Conservation (phyloP, 2,888 invertebrate species). For the Thyatira batis region DNA sequence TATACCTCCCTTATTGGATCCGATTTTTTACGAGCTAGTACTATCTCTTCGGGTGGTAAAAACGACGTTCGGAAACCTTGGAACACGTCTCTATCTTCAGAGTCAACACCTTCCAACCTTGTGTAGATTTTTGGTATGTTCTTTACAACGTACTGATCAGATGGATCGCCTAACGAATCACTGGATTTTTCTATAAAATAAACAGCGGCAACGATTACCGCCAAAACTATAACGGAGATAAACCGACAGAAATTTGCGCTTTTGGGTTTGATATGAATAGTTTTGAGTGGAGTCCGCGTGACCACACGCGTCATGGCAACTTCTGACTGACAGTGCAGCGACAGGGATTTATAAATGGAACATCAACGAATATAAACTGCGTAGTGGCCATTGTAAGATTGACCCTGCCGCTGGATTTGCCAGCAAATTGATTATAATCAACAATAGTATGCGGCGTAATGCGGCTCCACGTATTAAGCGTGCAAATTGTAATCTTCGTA, state of each 20-base stretch:
- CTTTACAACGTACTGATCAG: conserved; percentile 61
- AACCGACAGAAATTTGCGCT: conserved; percentile 58
- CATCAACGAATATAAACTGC: conserved; percentile 42
- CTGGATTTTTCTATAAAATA: conserved; percentile 51
- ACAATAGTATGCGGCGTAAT: conserved; percentile 2
- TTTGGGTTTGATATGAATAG: conserved; percentile 54
- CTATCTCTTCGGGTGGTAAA: conserved; percentile 78
- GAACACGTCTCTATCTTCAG: conserved; percentile 83
- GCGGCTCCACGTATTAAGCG: neutral
- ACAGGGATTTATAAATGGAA: conserved; percentile 59
- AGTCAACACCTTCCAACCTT: conserved; percentile 63
- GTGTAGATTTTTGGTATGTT: conserved; percentile 65
- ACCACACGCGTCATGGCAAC: conserved; percentile 71
- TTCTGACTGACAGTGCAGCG: conserved; percentile 59
- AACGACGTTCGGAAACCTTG: conserved; percentile 85
- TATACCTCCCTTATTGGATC: conserved; percentile 38
- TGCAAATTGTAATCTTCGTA: neutral
- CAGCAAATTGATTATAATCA: conserved; percentile 38
- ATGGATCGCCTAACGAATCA: conserved; percentile 58
- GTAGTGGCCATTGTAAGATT: conserved; percentile 53
- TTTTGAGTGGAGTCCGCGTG: conserved; percentile 52
- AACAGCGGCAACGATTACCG: conserved; percentile 37
- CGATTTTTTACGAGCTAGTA: conserved; percentile 55
- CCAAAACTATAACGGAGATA: conserved; percentile 39
- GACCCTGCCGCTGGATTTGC: conserved; percentile 48